phyloP scores from a whole-genome alignment of 2,888 invertebrate genomes.

The Drosophila leonis region DNA sequence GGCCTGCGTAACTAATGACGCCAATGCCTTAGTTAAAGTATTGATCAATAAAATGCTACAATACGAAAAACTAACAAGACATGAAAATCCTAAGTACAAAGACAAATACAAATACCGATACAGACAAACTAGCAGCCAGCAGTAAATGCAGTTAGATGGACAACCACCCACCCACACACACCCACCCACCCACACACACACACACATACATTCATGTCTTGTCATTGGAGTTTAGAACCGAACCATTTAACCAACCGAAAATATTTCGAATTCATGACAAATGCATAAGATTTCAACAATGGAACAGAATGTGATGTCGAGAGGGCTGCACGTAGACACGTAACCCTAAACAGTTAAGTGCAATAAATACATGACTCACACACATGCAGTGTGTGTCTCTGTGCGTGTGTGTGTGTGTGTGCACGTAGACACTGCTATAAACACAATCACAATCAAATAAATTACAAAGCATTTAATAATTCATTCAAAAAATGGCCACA shows the following conservation, averaged over 20 bases:
- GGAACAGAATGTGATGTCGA: constrained; percentile 23
- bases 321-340: constrained; percentile 32
- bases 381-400: constrained; percentile 4
- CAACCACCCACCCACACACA: constrained; percentile 21
- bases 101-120: constrained; percentile 16
- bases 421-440: constrained; percentile 40
- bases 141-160: constrained; percentile 50
- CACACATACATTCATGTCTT: constrained; percentile 29
- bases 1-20: constrained; percentile 50
- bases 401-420: background rate
- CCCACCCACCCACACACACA: constrained; percentile 13
- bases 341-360: constrained; percentile 77
- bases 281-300: constrained; percentile 80
- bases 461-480: constrained; percentile 81
- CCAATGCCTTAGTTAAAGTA: constrained; percentile 58
- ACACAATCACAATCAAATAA: constrained; percentile 80
- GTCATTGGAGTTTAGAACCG: constrained; percentile 48
- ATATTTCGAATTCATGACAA: constrained; percentile 80
- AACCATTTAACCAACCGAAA: constrained; percentile 67
- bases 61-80: constrained; percentile 28
- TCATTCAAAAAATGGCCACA: constrained; percentile 78
- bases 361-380: constrained; percentile 70
- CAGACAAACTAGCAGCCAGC: constrained; percentile 18
- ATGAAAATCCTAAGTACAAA: constrained; percentile 30
- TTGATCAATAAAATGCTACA: constrained; percentile 75